Evolutionary conservation across 2,113 vertebrate species (phyloP).

Genomic region (Delphinapterus leucas): DNA sequence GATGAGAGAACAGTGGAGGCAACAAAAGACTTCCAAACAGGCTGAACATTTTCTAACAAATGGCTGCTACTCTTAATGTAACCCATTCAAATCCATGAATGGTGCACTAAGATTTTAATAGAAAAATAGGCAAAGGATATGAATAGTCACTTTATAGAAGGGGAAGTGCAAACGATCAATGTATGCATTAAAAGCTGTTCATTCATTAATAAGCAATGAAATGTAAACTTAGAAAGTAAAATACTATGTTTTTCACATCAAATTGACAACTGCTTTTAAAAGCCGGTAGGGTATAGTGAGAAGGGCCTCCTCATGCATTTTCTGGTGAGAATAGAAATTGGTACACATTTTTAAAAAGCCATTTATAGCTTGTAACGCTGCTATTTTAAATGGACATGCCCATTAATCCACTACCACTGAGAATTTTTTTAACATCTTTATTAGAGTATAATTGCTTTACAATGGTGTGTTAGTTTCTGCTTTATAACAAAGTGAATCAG

Average conservation of each 20-base stretch:
- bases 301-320: background rate
- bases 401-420: background rate
- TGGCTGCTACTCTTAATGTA: background rate
- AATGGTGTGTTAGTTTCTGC: too few species aligned
- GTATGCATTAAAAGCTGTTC: background rate
- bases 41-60: background rate
- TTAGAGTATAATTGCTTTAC: too few species aligned
- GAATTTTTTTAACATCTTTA: background rate
- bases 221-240: background rate
- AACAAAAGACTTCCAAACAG: background rate
- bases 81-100: background rate
- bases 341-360: background rate
- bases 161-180: background rate
- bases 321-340: background rate
- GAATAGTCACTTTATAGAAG: background rate
- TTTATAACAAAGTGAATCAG: too few species aligned
- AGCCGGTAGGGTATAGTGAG: background rate
- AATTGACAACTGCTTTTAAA: slow-evolving; percentile 15
- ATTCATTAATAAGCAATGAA: background rate
- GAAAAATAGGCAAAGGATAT: background rate
- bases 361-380: background rate
- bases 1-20: background rate
- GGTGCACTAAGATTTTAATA: background rate
- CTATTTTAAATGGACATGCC: background rate
- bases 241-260: background rate